Percentiles rank a stretch among this genome's conserved stretches.
These are phyloP conservation scores for Salarias fasciatus DNA, from an alignment of 2,797 vertebrate genomes.

Conservation along the genomic window DNA sequence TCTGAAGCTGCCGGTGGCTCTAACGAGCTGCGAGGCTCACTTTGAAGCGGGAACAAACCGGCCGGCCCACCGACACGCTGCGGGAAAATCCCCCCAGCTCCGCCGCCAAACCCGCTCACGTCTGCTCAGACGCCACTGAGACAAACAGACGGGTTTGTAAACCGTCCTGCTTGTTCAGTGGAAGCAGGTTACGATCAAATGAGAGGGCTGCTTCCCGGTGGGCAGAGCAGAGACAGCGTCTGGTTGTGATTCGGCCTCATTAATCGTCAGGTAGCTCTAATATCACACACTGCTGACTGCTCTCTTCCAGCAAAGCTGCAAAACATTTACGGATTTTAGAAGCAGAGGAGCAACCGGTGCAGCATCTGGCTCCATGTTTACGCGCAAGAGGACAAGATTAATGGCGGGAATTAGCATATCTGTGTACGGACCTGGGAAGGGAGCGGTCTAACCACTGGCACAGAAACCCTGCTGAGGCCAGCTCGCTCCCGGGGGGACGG, in stretches of 20 bases:
- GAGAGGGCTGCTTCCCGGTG: slow-evolving; percentile 68
- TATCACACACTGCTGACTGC: slow-evolving; percentile 79
- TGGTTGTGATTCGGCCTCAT: slow-evolving; percentile 80
- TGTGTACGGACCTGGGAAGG: slow-evolving; percentile 77
- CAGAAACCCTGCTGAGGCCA: slow-evolving; percentile 44
- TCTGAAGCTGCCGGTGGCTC: neutral
- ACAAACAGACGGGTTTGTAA: slow-evolving; percentile 38
- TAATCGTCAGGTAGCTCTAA: slow-evolving; percentile 78
- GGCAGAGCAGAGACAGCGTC: slow-evolving; percentile 67
- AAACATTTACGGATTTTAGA: slow-evolving; percentile 85
- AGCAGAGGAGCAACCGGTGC: slow-evolving; percentile 86
- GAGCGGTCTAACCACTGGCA: slow-evolving; percentile 79
- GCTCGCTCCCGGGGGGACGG: slow-evolving; percentile 16
- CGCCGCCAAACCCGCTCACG: slow-evolving; percentile 14
- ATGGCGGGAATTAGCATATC: slow-evolving; percentile 86
- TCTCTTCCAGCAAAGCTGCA: slow-evolving; percentile 74
- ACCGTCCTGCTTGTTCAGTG: slow-evolving; percentile 8
- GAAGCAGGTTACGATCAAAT: slow-evolving; percentile 58
- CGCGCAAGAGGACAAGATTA: slow-evolving; percentile 86
- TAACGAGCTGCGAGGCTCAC: slow-evolving; percentile 5
- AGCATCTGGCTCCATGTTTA: slow-evolving; percentile 86
- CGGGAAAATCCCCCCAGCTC: neutral
- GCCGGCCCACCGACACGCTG: neutral
- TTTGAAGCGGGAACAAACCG: slow-evolving; percentile 23
- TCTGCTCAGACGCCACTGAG: slow-evolving; percentile 10